These are phyloP conservation scores for Triplophysa bombifrons DNA, from an alignment of 2,797 vertebrate species.

Conservation along the genomic window DNA sequence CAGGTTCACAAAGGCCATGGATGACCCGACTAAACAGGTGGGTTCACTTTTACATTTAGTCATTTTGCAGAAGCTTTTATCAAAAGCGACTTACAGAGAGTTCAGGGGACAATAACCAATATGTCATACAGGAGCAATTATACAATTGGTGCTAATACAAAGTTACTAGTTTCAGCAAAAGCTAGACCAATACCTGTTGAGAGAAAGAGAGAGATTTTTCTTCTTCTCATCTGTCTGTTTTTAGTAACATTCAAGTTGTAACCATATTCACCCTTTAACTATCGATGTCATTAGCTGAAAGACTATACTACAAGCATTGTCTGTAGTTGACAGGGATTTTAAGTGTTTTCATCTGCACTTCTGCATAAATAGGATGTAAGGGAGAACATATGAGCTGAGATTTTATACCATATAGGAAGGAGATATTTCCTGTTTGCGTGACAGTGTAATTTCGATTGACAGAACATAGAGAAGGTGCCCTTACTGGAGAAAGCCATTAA, in stretches of 20 bases:
- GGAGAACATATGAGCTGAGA: neutral
- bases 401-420: neutral
- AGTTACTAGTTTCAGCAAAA: too few species aligned
- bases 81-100: too few species aligned
- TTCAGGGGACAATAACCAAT: too few species aligned
- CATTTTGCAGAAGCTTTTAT: too few species aligned
- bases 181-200: too few species aligned
- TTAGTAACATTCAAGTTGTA: neutral
- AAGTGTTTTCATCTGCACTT: too few species aligned
- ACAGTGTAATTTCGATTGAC: conserved; percentile 42
- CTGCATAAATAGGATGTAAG: neutral
- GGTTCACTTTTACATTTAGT: neutral
- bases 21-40: conserved; percentile 79
- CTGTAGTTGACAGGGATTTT: too few species aligned
- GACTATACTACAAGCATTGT: neutral
- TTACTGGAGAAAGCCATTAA: conserved; percentile 84
- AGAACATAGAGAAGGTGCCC: conserved; percentile 86
- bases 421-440: neutral
- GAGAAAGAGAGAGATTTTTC: too few species aligned
- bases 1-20: conserved; percentile 83
- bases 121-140: too few species aligned
- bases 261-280: neutral
- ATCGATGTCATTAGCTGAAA: neutral
- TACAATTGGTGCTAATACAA: too few species aligned
- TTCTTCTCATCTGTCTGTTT: too few species aligned